Base-by-base conservation (phyloP, 2,797 vertebrate genomes). In the Brachyrhaphis roseni region DNA sequence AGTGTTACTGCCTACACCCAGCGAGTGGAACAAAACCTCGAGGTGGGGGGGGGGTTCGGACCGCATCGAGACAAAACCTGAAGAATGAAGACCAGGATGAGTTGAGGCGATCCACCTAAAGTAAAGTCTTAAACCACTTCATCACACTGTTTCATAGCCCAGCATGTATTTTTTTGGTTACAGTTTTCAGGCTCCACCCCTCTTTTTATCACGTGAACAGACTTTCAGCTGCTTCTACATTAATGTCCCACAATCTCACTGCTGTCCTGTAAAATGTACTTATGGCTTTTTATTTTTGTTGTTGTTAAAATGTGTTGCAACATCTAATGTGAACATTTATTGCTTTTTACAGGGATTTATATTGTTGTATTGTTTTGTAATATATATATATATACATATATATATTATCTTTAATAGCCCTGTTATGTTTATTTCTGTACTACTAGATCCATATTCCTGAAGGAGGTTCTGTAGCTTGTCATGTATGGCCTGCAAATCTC, bases 1-100 rank as follows among this genome's bases (percentile, higher is more conserved):
- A 99, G 98, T 99, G 98, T 99, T 99, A 99, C 97, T 98, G 98
- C 97, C 98, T 97, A 96, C 95, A 84, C 96, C 92, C 93, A 90
- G 84, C 80, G 87, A 91, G 85, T 82, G 86, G 78, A 81, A 80
- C 39, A 41, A 43, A 70, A 70, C 39, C 66, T 43, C 39, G 74
- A 28, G 53, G 53, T 28, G n/a, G n/a, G 8, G 41, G 73, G 16
- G 51, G 7, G 5, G 90, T 83, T 82, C 79, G 86, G 89, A 91
- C 87, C 72, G 77, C 78, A 55, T 77, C 74, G 86, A 90, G 86
- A 85, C 80, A 70, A 53, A 87, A 84, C 85, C 87, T 75, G 84
- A 89, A 82, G 87, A 80, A 79, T 81, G 80, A 90, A 82, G 87
- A 86, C 87, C 84, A 72, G 80, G 87, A 91, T 13, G 80, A 85